These are phyloP conservation scores for Lutraria rhynchaena DNA, from an alignment of 1,140 invertebrate species.

Conservation along the genomic window DNA sequence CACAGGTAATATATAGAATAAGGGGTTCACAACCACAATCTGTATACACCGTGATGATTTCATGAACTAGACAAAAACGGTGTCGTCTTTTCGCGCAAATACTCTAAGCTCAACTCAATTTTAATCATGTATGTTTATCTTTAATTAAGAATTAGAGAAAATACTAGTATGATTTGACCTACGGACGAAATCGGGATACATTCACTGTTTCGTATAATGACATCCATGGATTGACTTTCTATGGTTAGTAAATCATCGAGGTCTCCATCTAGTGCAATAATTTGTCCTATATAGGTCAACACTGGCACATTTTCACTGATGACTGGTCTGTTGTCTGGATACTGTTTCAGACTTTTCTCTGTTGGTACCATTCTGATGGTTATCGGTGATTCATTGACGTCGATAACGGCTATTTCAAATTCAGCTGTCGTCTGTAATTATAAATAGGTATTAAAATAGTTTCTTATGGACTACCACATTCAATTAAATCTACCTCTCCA, in stretches of 20 bases:
- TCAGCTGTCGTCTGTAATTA: background rate
- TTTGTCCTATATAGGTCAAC: constrained; percentile 24
- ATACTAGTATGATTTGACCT: too few relatives aligned
- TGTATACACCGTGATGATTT: too few relatives aligned
- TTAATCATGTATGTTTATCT: too few relatives aligned
- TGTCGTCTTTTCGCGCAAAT: too few relatives aligned
- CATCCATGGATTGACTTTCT: background rate
- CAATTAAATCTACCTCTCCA: too few relatives aligned
- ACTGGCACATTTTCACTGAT: constrained; percentile 19
- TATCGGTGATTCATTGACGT: constrained; percentile 41
- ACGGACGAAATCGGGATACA: constrained; percentile 39
- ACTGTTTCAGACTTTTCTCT: background rate
- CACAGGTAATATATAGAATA: background rate
- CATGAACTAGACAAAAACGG: too few relatives aligned
- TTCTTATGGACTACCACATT: too few relatives aligned
- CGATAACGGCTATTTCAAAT: constrained; percentile 3
- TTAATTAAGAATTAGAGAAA: too few relatives aligned
- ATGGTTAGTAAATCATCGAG: background rate
- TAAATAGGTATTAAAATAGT: too few relatives aligned
- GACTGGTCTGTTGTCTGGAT: background rate
- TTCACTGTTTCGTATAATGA: constrained; percentile 2
- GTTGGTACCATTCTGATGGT: background rate
- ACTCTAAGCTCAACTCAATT: too few relatives aligned
- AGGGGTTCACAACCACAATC: too few relatives aligned
- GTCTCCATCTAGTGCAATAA: constrained; percentile 22